Percentiles rank a stretch among this genome's conserved stretches.
Evolutionary conservation across 2,888 invertebrate genomes (phyloP).

Genomic region (Ephialtes manifestator): DNA sequence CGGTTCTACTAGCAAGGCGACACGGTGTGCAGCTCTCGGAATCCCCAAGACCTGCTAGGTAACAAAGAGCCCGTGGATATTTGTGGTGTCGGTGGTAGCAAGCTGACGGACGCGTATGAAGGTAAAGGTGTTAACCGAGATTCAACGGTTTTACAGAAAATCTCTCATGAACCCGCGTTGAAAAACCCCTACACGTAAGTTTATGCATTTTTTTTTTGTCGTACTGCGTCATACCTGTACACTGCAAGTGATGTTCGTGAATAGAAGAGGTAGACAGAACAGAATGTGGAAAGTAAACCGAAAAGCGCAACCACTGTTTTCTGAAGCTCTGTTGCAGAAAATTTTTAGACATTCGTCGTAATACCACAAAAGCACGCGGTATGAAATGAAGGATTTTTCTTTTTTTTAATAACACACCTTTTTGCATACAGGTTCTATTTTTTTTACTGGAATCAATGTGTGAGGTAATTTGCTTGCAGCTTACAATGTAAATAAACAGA

Average conservation of each 20-base stretch:
- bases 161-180: constrained; percentile 14
- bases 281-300: constrained; percentile 4
- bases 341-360: neutral
- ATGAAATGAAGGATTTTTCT: no score
- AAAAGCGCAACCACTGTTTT: neutral
- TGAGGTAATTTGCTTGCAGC: no score
- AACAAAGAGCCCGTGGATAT: constrained; percentile 40
- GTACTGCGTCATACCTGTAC: neutral
- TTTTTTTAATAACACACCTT: no score
- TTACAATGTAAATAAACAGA: no score
- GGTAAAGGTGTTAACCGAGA: constrained; percentile 24
- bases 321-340: neutral
- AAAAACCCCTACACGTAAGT: constrained; percentile 46
- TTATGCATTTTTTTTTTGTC: neutral
- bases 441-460: no score
- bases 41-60: neutral
- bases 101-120: neutral
- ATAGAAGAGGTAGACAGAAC: neutral
- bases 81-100: constrained; percentile 16
- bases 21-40: neutral
- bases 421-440: no score
- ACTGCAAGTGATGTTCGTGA: neutral
- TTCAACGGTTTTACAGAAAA: constrained; percentile 35
- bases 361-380: neutral
- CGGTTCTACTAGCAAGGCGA: constrained; percentile 13